These are phyloP conservation scores for Hemibagrus guttatus DNA, from an alignment of 2,797 vertebrate genomes.

Conservation along the genomic window DNA sequence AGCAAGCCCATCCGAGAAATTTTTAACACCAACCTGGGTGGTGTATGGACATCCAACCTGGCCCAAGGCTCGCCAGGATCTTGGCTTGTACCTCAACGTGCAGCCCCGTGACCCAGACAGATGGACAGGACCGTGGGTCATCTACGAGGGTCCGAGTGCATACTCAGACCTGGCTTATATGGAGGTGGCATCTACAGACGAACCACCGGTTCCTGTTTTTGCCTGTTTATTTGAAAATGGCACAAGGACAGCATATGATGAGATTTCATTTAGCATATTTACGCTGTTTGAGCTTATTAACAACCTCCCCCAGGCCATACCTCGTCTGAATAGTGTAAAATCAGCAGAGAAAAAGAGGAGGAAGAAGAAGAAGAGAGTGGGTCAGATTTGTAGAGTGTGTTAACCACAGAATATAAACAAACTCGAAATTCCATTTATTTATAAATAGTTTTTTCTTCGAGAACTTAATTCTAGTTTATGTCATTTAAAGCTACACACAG, in stretches of 20 bases:
- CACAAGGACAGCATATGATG: conserved; percentile 79
- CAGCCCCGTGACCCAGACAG: conserved; percentile 86
- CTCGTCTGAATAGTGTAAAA: neutral
- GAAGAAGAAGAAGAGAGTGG: conserved; percentile 1
- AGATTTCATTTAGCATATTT: conserved; percentile 92
- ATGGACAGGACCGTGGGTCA: conserved; percentile 92
- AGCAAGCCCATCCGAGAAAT: conserved; percentile 57
- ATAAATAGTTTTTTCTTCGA: neutral
- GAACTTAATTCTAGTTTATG: neutral
- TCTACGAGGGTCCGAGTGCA: conserved; percentile 89
- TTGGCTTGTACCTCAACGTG: conserved; percentile 86
- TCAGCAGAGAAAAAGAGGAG: neutral
- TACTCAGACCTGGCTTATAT: conserved; percentile 91
- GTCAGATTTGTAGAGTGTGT: conserved; percentile 9
- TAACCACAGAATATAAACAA: neutral
- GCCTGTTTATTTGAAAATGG: conserved; percentile 92
- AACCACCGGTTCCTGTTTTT: conserved; percentile 71
- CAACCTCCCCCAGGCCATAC: conserved; percentile 72
- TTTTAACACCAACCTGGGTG: conserved; percentile 85
- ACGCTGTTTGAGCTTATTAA: conserved; percentile 86
- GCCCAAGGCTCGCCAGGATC: conserved; percentile 77
- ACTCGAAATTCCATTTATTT: neutral
- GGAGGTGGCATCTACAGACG: conserved; percentile 69
- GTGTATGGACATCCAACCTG: conserved; percentile 89
- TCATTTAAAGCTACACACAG: neutral